Evolutionary conservation across 1,140 invertebrate species (phyloP), one percentile per base, ranked within the genome.

Genomic region (Aphis craccivora): DNA sequence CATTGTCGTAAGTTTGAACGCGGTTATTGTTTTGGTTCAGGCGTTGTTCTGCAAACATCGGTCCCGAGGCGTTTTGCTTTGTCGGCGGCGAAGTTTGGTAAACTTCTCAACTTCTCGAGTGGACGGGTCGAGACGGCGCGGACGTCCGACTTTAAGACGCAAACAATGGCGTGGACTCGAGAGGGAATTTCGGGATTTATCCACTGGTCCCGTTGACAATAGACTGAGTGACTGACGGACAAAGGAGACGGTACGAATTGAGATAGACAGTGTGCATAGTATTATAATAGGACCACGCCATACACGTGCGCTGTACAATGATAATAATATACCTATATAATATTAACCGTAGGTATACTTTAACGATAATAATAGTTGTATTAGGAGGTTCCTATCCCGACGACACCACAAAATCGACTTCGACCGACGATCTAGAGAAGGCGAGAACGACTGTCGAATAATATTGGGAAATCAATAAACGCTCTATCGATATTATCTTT

Each of bases 41-140:
- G 43, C 37, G 40, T 25, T n/a, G 48, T 48, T 87, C 45, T 51
- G 45, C n/a, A 87, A 87, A 87, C 37, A 53, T 55, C 22, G 51
- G 87, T 18, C 88, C 35, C 51, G 88, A 89, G 88, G 88, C 88
- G 88, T 89, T 89, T 55, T 37, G 88, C 35, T 55, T 89, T 89
- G 88, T 89, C 35, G 88, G 88, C 2, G 2, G 23, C 51, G 8
- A 55, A 89, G 88, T 89, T 89, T 55, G 88, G 25, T 35, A 53
- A 89, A 89, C 88, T 89, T 87, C 86, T 48, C 37, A 25, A 43
- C 37, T 37, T 25, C 43, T 86, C 84, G 45, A 87, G 86, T 87
- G 45, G 86, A 87, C 86, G 86, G 30, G 30, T 35, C 30, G 86
- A 48, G 45, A 48, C 45, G 23, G 23, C 5, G 30, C 86, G 40